These are phyloP conservation scores for Nephotettix cincticeps DNA, from an alignment of 1,140 invertebrate species.

Conservation along the genomic window DNA sequence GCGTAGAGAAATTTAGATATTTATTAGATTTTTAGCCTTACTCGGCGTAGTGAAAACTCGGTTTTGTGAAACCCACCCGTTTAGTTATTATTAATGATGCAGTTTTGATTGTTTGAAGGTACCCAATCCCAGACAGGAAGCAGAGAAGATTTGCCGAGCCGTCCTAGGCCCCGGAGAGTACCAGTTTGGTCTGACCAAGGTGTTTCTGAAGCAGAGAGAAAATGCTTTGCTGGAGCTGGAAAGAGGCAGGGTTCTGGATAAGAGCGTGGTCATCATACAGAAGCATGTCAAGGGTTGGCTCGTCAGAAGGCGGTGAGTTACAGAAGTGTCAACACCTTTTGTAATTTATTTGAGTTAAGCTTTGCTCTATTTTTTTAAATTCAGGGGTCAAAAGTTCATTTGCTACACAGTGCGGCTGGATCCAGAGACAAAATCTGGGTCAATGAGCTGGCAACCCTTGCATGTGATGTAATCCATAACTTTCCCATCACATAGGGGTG, in stretches of 20 bases:
- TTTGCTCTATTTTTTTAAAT: constrained; percentile 64
- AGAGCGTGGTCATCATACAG: constrained; percentile 63
- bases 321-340: neutral
- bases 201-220: constrained; percentile 73
- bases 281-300: constrained; percentile 63
- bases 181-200: constrained; percentile 62
- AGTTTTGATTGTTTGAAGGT: neutral
- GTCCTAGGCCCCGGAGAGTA: neutral
- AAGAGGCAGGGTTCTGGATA: constrained; percentile 59
- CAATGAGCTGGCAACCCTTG: too few relatives aligned
- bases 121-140: neutral
- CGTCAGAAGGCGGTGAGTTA: constrained; percentile 47
- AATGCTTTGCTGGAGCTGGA: constrained; percentile 67
- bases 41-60: too few relatives aligned
- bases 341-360: constrained; percentile 33
- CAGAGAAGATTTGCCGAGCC: neutral
- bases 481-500: too few relatives aligned
- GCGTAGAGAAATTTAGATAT: too few relatives aligned
- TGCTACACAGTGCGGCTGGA: too few relatives aligned
- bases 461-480: too few relatives aligned
- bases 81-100: too few relatives aligned
- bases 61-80: too few relatives aligned
- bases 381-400: too few relatives aligned
- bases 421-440: too few relatives aligned
- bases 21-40: too few relatives aligned